phyloP scores from a whole-genome alignment of 2,797 vertebrate species.

The Peromyscus melanophrys region DNA sequence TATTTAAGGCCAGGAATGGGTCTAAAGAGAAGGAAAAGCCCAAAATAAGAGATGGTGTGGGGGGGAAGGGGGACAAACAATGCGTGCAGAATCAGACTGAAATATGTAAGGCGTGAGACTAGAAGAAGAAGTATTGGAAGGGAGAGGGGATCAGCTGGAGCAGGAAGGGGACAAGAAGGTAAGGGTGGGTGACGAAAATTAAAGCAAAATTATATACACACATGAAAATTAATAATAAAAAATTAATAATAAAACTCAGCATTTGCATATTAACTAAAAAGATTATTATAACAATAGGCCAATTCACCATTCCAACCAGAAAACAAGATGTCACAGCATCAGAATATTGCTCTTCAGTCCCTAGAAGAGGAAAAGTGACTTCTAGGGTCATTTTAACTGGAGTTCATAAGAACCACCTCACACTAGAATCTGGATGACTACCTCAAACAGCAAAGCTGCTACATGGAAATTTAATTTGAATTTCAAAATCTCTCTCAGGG shows the following conservation, averaged over 20 bases:
- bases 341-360: not conserved
- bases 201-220: not conserved
- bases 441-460: slow-evolving; percentile 80
- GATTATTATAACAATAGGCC: not conserved
- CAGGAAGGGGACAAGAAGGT: not conserved
- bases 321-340: slow-evolving; percentile 46
- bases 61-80: not conserved
- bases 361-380: slow-evolving; percentile 44
- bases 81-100: not conserved
- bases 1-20: not conserved
- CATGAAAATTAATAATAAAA: not conserved
- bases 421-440: slow-evolving; percentile 57
- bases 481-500: slow-evolving; percentile 81
- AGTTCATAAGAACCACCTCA: not conserved
- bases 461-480: slow-evolving; percentile 85
- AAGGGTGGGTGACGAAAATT: not conserved
- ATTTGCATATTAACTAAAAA: not conserved
- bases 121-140: not conserved
- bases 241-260: not conserved
- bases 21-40: not conserved
- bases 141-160: not conserved
- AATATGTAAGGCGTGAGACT: not conserved
- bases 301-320: slow-evolving; percentile 49
- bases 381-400: slow-evolving; percentile 1
- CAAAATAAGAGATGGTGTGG: not conserved